Evolutionary conservation across 2,888 invertebrate species (phyloP), one percentile per base, ranked within the genome.

Genomic region (Neria commutata): DNA sequence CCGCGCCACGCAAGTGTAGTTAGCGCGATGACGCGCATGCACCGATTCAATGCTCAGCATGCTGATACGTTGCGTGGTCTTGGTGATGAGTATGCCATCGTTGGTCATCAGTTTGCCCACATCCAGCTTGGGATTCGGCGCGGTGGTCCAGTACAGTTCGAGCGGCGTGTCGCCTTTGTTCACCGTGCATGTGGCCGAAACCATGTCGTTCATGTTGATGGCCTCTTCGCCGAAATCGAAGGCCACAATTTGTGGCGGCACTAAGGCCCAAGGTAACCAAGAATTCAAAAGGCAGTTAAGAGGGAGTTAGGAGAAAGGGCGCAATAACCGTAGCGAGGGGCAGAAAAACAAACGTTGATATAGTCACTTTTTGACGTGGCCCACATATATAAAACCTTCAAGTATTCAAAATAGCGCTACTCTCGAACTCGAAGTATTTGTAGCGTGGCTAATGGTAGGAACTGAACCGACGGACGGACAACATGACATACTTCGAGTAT

Each of bases 111-210:
- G 77, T 65, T 88, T 83, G 8, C 76, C 78, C 14, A 66, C 71
- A 67, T 86, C 85, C 64, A 86, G 85, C 68, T 85, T 83, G 26
- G 85, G 85, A 29, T 77, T 76, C 55, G 81, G 81, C 2, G 81
- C 74, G 16, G 81, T 81, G 0, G 78, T 80, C 92, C 91, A 92
- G 62, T 85, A 85, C 62, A 92, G 86, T 67, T 88, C 87, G 64
- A 94, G 84, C 1, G 94, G 94, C 70, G 88, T 86, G 81, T 94
- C 93, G 60, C 94, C 91, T 78, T 91, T 90, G 73, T 86, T 86
- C 50, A 90, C 85, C 51, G 89, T 87, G 80, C 91, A 91, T 62
- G 87, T 85, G 59, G 89, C 85, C 37, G 89, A 88, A 40, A 89
- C 88, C 83, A 88, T 87, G 71, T 91, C 90, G 53, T 90, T 89